phyloP scores from a whole-genome alignment of 2,113 vertebrate species.

The Lathamus discolor region DNA sequence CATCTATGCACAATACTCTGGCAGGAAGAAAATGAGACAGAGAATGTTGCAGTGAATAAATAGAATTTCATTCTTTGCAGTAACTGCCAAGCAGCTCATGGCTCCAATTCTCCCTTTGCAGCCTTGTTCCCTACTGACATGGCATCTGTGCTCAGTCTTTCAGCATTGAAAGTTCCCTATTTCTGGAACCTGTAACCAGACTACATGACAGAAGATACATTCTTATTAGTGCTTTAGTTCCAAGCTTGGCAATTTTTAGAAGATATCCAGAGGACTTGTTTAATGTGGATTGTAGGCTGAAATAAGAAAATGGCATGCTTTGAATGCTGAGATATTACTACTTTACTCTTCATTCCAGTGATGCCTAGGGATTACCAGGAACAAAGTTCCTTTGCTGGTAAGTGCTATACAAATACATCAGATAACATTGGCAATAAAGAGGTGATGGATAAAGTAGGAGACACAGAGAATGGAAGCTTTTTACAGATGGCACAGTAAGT shows the following conservation, averaged over 20 bases:
- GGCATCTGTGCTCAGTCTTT: conserved; percentile 32
- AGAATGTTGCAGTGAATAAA: conserved; percentile 4
- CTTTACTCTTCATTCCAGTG: not conserved
- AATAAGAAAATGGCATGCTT: not conserved
- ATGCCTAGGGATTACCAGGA: not conserved
- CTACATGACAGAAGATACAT: conserved; percentile 13
- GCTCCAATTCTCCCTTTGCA: conserved; percentile 30
- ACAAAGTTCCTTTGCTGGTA: not conserved
- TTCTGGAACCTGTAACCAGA: conserved; percentile 13
- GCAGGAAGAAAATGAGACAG: conserved; percentile 29
- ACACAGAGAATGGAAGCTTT: not conserved
- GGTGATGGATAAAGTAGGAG: not conserved
- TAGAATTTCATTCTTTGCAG: not conserved
- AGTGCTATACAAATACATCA: not conserved
- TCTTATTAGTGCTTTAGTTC: conserved; percentile 22
- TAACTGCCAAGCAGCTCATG: conserved; percentile 9
- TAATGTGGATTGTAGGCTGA: not conserved
- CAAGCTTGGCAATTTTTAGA: not conserved
- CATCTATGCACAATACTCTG: not conserved
- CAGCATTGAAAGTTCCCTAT: not conserved
- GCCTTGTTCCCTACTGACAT: not conserved
- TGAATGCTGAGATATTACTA: not conserved
- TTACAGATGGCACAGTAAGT: not conserved
- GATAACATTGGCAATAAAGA: not conserved
- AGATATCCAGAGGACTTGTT: not conserved